These are phyloP conservation scores for Darevskia mixta DNA, from an alignment of 2,797 vertebrate genomes.

Conservation along the genomic window DNA sequence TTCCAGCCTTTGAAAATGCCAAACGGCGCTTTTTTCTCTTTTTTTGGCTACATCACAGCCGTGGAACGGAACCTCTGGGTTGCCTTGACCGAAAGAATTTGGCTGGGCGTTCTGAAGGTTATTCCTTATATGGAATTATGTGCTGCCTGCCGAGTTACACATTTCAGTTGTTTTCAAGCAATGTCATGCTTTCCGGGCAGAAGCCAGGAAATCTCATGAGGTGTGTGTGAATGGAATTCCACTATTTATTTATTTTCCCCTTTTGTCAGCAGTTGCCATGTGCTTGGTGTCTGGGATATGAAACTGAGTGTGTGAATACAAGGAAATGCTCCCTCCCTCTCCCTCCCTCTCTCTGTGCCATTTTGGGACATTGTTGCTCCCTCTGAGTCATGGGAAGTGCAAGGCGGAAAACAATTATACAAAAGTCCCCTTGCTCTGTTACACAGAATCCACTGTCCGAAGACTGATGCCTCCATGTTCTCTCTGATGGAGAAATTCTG, in stretches of 20 bases:
- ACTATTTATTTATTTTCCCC: conserved; percentile 31
- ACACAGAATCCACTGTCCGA: background rate
- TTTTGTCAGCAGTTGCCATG: conserved; percentile 37
- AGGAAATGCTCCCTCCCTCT: background rate
- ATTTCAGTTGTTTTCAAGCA: conserved; percentile 64
- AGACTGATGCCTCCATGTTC: too few relatives aligned
- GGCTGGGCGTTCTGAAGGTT: conserved; percentile 63
- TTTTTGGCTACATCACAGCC: conserved; percentile 48
- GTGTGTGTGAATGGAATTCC: conserved; percentile 41
- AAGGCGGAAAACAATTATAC: background rate
- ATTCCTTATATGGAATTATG: conserved; percentile 73
- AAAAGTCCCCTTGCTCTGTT: background rate
- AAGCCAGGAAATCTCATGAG: conserved; percentile 43
- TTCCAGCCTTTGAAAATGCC: conserved; percentile 50
- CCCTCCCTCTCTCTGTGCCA: background rate
- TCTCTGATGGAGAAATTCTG: too few relatives aligned
- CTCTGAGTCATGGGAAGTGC: background rate
- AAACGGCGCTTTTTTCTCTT: conserved; percentile 24
- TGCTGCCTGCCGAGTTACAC: conserved; percentile 50
- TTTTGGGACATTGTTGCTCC: background rate
- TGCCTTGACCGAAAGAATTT: conserved; percentile 76
- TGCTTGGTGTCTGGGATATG: conserved; percentile 47
- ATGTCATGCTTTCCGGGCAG: conserved; percentile 50
- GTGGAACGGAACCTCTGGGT: conserved; percentile 63
- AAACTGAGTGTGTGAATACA: background rate